These are phyloP conservation scores for Lasioglossum albipes DNA, from an alignment of 1,140 invertebrate genomes.

Conservation along the genomic window DNA sequence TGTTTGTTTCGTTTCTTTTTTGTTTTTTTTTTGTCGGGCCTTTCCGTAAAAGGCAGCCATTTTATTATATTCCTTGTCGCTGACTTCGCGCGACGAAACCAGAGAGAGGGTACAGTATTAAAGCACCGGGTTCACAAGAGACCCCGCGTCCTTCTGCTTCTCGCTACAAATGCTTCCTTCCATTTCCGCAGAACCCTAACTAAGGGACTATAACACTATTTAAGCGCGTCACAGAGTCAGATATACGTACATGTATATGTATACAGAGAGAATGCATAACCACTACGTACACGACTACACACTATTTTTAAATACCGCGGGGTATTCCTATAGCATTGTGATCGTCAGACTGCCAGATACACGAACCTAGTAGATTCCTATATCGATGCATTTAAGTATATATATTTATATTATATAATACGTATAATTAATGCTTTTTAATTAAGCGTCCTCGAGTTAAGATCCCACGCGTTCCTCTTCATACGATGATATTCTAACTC, in stretches of 20 bases:
- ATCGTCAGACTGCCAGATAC: conserved; percentile 72
- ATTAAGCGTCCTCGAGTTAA: conserved; percentile 58
- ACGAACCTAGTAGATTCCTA: conserved; percentile 71
- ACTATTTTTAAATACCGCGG: conserved; percentile 50
- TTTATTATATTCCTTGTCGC: conserved; percentile 53
- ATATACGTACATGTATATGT: conserved; percentile 25
- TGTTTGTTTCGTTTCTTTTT: neutral
- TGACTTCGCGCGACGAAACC: conserved; percentile 18
- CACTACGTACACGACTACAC: conserved; percentile 28
- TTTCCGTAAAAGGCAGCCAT: conserved; percentile 56
- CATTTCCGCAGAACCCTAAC: conserved; percentile 27
- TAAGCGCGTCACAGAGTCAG: conserved; percentile 4
- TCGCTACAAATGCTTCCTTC: conserved; percentile 48
- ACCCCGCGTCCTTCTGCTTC: conserved; percentile 47
- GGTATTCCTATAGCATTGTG: conserved; percentile 66
- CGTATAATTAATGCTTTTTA: conserved; percentile 61
- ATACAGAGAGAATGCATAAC: neutral
- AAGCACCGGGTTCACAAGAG: conserved; percentile 28
- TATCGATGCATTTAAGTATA: conserved; percentile 74
- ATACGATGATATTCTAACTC: conserved; percentile 10
- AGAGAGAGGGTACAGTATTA: conserved; percentile 55
- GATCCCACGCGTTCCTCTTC: conserved; percentile 51
- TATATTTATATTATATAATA: conserved; percentile 66
- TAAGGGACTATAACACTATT: conserved; percentile 2
- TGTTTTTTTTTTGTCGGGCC: conserved; percentile 21